Evolutionary conservation across 2,888 invertebrate species (phyloP).

Genomic region (Phengaris alcon): DNA sequence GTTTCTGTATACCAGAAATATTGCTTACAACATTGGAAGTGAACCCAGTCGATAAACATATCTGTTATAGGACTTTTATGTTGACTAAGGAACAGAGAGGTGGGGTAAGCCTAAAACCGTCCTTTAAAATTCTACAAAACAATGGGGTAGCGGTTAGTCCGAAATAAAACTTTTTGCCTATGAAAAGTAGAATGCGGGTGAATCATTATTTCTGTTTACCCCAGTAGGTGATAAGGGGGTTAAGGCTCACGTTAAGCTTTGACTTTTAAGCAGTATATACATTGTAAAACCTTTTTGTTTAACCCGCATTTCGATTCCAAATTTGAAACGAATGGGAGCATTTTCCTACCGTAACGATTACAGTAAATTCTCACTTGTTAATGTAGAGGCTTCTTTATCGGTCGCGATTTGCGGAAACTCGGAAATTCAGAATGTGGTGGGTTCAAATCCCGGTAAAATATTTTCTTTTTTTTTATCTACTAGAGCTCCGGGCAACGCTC

Average conservation of each 20-base stretch:
- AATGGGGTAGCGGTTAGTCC: not conserved
- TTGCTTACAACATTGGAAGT: no score
- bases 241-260: not conserved
- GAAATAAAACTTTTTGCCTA: not conserved
- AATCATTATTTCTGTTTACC: not conserved
- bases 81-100: no score
- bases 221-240: not conserved
- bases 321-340: not conserved
- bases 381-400: not conserved
- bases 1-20: no score
- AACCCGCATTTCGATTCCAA: not conserved
- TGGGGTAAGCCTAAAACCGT: no score
- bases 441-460: no score
- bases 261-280: not conserved
- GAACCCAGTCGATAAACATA: no score
- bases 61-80: no score
- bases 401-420: not conserved
- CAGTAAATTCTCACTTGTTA: not conserved
- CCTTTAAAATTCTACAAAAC: not conserved
- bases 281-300: slow-evolving; percentile 6
- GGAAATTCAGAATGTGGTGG: no score
- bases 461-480: no score
- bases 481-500: no score
- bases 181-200: not conserved
- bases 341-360: not conserved